Percentiles rank a stretch among this genome's conserved stretches.
phyloP scores from a whole-genome alignment of 1,140 invertebrate genomes.

The Zeugodacus cucurbitae region DNA sequence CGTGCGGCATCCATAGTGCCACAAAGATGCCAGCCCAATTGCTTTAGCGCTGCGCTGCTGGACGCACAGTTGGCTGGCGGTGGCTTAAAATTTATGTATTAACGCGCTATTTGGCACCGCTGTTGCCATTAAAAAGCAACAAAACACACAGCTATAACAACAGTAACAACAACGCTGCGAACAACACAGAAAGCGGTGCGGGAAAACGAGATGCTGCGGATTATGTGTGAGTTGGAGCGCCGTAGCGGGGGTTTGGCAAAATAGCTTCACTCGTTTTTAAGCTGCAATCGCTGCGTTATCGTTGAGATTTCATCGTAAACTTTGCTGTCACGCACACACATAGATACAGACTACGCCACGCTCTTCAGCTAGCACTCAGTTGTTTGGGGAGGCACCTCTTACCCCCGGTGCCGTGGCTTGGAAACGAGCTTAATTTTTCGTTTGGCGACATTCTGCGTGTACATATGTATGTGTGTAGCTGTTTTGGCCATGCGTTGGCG shows the following conservation, averaged over 20 bases:
- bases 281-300: slow-evolving; percentile 27
- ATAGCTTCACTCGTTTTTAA: neutral
- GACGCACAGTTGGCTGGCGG: neutral
- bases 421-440: neutral
- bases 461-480: neutral
- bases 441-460: neutral
- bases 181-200: neutral
- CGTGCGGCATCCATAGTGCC: neutral
- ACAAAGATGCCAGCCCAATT: neutral
- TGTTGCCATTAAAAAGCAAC: neutral
- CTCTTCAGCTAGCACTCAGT: too few relatives aligned
- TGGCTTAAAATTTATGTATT: slow-evolving; percentile 8
- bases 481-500: neutral
- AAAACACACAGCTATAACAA: neutral
- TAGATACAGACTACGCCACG: too few relatives aligned
- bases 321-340: neutral
- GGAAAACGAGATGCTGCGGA: neutral
- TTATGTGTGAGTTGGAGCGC: neutral
- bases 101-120: neutral
- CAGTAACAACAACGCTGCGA: neutral
- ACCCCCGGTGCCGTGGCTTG: neutral
- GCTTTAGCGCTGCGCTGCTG: neutral
- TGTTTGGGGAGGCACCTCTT: too few relatives aligned
- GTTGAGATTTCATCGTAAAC: neutral
- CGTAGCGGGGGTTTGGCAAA: neutral